Evolutionary conservation across 2,888 invertebrate species (phyloP).

Genomic region (Sacculina carcini): DNA sequence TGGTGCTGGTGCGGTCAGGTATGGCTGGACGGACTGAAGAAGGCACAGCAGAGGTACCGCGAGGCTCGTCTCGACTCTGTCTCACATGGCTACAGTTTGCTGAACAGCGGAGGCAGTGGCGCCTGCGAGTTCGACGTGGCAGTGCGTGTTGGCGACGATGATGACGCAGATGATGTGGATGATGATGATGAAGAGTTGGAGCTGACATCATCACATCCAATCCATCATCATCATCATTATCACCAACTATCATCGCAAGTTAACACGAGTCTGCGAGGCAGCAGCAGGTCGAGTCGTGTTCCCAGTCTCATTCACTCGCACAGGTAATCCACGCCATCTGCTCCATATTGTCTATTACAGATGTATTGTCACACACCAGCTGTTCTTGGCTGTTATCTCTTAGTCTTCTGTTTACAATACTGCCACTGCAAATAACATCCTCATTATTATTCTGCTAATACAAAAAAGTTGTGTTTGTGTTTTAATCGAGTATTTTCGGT

Average conservation of each 20-base stretch:
- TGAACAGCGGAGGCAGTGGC: slow-evolving; percentile 4
- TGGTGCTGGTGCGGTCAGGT: slow-evolving; percentile 24
- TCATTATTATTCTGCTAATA: too few relatives aligned
- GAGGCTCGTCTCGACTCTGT: slow-evolving; percentile 27
- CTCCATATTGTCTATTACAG: too few relatives aligned
- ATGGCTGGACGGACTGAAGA: slow-evolving; percentile 44
- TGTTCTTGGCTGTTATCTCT: too few relatives aligned
- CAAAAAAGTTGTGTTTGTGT: too few relatives aligned
- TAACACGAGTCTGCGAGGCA: slow-evolving; percentile 18
- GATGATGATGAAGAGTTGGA: slow-evolving; percentile 16
- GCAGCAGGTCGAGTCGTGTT: slow-evolving; percentile 27
- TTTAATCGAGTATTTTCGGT: too few relatives aligned
- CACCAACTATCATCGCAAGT: slow-evolving; percentile 10
- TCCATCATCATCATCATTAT: too few relatives aligned
- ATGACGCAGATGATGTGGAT: slow-evolving; percentile 15
- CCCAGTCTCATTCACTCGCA: slow-evolving; percentile 45
- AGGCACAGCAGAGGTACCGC: slow-evolving; percentile 43
- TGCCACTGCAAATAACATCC: too few relatives aligned
- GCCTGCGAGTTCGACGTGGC: too few relatives aligned
- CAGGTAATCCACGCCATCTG: slow-evolving; percentile 21
- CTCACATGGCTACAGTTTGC: slow-evolving; percentile 10
- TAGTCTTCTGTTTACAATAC: too few relatives aligned
- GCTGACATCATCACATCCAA: too few relatives aligned
- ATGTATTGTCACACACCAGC: too few relatives aligned
- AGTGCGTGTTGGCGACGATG: too few relatives aligned